Evolutionary conservation across 1,140 invertebrate species (phyloP).

Genomic region (Mesaphorura yosii): DNA sequence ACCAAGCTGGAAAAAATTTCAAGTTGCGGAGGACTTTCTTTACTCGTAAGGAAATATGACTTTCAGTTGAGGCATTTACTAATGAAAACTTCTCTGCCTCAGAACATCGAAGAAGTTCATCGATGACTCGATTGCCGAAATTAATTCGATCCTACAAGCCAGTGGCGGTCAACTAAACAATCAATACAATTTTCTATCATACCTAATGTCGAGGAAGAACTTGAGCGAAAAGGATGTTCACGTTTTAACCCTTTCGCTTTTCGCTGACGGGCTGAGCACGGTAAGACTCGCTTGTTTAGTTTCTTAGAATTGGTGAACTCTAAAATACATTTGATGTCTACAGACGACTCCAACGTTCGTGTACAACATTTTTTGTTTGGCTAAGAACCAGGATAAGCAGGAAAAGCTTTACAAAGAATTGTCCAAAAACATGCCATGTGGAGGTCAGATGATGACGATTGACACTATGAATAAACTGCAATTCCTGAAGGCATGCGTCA

Average conservation of each 20-base stretch:
- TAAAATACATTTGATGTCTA: constrained; percentile 7
- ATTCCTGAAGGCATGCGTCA: constrained; percentile 47
- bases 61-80: background rate
- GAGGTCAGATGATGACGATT: constrained; percentile 33
- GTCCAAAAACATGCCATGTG: constrained; percentile 25
- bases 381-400: constrained; percentile 39
- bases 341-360: constrained; percentile 40
- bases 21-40: constrained; percentile 38
- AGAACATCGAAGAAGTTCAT: constrained; percentile 32
- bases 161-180: constrained; percentile 34
- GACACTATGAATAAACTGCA: constrained; percentile 36
- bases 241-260: constrained; percentile 42
- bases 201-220: constrained; percentile 39
- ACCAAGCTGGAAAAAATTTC: constrained; percentile 36
- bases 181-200: constrained; percentile 40
- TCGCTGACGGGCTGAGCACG: constrained; percentile 44
- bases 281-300: constrained; percentile 34
- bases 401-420: constrained; percentile 41
- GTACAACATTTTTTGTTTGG: constrained; percentile 40
- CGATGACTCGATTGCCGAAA: constrained; percentile 29
- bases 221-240: constrained; percentile 39
- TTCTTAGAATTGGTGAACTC: background rate
- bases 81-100: constrained; percentile 12
- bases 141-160: constrained; percentile 29
- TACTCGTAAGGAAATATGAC: constrained; percentile 32